Evolutionary conservation across 23 tunicate genomes (phyloP).

Genomic region (Trididemnum miniatum): DNA sequence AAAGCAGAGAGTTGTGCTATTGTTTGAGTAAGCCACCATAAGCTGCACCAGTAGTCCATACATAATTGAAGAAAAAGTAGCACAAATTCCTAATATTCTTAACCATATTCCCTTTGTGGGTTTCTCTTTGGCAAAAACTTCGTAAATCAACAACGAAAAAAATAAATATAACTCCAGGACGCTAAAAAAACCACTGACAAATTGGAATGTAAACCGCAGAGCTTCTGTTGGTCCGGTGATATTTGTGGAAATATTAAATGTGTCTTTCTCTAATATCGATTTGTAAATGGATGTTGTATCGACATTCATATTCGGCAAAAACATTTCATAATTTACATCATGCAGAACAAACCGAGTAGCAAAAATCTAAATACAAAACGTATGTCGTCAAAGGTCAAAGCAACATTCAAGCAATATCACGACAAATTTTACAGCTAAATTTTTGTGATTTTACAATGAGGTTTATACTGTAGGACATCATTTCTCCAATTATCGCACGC

Average conservation of each 20-base stretch:
- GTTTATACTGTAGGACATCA: no score
- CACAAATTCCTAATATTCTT: slow-evolving; percentile 20
- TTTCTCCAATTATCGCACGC: no score
- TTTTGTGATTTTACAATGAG: no score
- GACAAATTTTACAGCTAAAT: no score
- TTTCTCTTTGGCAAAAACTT: background rate
- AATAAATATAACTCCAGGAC: slow-evolving; percentile 25
- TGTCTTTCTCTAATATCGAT: no score
- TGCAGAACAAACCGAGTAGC: no score
- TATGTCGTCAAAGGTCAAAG: no score
- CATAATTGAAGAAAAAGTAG: background rate
- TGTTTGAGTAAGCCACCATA: slow-evolving; percentile 32
- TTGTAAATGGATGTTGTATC: no score
- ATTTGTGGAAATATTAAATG: background rate
- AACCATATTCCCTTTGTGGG: slow-evolving; percentile 10
- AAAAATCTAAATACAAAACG: no score
- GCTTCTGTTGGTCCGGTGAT: background rate
- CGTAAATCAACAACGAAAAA: slow-evolving; percentile 20
- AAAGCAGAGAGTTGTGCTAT: slow-evolving; percentile 3
- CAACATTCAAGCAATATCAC: no score
- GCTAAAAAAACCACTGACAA: slow-evolving; percentile 3
- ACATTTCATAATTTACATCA: no score
- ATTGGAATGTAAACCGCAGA: background rate
- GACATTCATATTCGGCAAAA: no score
- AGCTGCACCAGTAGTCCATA: slow-evolving; percentile 20